phyloP scores from a whole-genome alignment of 1,140 invertebrate species.

The Aphelinus atriplicis region DNA sequence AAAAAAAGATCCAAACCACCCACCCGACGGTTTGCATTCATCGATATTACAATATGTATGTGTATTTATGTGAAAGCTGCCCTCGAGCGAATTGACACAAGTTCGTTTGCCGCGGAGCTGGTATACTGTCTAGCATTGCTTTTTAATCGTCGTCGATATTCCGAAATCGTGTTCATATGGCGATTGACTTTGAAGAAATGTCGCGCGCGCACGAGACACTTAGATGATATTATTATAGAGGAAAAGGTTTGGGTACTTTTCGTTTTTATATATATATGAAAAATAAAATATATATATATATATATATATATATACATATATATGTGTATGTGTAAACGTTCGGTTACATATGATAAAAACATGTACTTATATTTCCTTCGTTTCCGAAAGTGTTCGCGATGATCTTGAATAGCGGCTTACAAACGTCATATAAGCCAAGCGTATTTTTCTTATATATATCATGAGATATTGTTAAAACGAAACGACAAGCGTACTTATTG shows the following conservation, averaged over 20 bases:
- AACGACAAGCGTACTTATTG: slow-evolving; percentile 31
- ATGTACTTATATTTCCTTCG: background rate
- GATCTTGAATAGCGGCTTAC: slow-evolving; percentile 20
- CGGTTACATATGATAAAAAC: background rate
- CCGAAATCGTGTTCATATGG: background rate
- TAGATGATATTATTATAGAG: too few relatives aligned
- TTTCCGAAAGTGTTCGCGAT: slow-evolving; percentile 8
- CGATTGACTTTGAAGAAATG: background rate
- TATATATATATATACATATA: background rate
- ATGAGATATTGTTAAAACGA: slow-evolving; percentile 35
- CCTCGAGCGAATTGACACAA: too few relatives aligned
- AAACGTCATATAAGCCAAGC: slow-evolving; percentile 3
- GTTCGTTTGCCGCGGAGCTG: too few relatives aligned
- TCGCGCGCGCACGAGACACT: background rate
- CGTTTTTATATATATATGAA: background rate
- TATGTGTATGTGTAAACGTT: too few relatives aligned
- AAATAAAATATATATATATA: background rate
- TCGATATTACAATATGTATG: too few relatives aligned
- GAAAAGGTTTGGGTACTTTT: background rate
- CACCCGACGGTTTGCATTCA: too few relatives aligned
- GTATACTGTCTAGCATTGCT: too few relatives aligned
- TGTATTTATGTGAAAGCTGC: too few relatives aligned
- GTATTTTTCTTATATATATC: slow-evolving; percentile 36
- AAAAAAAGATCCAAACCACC: too few relatives aligned
- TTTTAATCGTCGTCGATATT: background rate